phyloP scores from a whole-genome alignment of 2,888 invertebrate genomes.

The Dexiosoma caninum region DNA sequence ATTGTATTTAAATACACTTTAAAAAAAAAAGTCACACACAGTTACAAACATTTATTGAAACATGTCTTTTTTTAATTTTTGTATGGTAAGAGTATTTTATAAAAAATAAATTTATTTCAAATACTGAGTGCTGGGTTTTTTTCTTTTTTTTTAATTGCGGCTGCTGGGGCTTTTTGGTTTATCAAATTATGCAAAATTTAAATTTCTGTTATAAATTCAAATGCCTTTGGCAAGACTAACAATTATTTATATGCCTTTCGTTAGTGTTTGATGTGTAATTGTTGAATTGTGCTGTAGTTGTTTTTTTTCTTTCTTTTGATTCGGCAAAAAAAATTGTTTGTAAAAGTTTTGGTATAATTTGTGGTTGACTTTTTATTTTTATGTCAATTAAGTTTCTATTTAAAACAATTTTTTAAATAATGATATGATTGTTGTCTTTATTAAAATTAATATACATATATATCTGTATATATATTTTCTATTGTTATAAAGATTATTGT shows the following conservation, averaged over 20 bases:
- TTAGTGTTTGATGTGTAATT: background rate
- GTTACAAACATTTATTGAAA: background rate
- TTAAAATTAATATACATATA: background rate
- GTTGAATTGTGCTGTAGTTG: background rate
- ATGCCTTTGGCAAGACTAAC: background rate
- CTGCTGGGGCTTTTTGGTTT: background rate
- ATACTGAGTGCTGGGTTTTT: background rate
- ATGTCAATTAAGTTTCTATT: background rate
- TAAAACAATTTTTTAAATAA: background rate
- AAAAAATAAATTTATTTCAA: slow-evolving; percentile 16
- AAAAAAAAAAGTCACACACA: background rate
- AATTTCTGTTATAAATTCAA: slow-evolving; percentile 18
- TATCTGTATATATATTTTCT: background rate
- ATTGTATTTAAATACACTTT: slow-evolving; percentile 19
- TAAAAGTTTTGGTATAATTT: slow-evolving; percentile 30
- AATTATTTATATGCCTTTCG: background rate
- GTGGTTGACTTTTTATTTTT: slow-evolving; percentile 10
- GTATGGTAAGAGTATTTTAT: background rate
- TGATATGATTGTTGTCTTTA: slow-evolving; percentile 42
- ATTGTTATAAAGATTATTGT: slow-evolving; percentile 40
- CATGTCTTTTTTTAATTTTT: background rate
- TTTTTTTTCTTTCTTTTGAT: background rate
- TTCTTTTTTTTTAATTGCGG: background rate
- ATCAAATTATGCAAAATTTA: slow-evolving; percentile 26
- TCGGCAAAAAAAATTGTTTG: too few species aligned